Evolutionary conservation across 1,140 invertebrate genomes (phyloP).

Genomic region (Ceratina calcarata): DNA sequence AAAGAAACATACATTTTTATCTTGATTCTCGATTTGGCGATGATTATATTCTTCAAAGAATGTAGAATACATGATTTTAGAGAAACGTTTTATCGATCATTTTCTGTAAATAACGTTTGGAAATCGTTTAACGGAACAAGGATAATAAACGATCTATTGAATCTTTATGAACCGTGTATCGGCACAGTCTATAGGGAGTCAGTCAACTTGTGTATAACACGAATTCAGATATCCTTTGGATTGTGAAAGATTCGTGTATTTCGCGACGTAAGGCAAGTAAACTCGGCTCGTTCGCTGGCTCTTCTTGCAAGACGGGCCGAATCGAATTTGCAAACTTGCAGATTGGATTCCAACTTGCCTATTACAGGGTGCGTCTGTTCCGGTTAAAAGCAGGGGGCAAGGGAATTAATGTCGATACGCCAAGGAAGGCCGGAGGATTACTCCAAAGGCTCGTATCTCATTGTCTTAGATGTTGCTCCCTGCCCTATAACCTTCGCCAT

Average conservation of each 20-base stretch:
- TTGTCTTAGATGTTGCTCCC: conserved; percentile 70
- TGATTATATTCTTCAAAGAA: too few relatives aligned
- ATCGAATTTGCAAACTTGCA: conserved; percentile 82
- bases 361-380: conserved; percentile 82
- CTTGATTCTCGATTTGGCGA: too few relatives aligned
- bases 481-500: conserved; percentile 46
- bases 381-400: conserved; percentile 80
- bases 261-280: conserved; percentile 27
- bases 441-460: conserved; percentile 72
- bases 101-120: too few relatives aligned
- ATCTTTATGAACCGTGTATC: too few relatives aligned
- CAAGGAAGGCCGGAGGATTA: conserved; percentile 78
- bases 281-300: conserved; percentile 48
- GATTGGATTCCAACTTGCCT: conserved; percentile 82
- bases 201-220: too few relatives aligned
- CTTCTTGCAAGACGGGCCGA: conserved; percentile 69
- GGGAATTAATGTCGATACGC: conserved; percentile 81
- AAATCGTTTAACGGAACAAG: too few relatives aligned
- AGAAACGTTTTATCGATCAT: too few relatives aligned
- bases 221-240: too few relatives aligned
- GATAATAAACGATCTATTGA: too few relatives aligned
- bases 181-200: too few relatives aligned
- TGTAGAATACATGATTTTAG: too few relatives aligned
- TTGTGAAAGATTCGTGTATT: conserved; percentile 9
- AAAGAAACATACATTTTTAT: too few relatives aligned